These are phyloP conservation scores for Bubo blakistoni DNA, from an alignment of 2,113 vertebrate species.

Conservation along the genomic window DNA sequence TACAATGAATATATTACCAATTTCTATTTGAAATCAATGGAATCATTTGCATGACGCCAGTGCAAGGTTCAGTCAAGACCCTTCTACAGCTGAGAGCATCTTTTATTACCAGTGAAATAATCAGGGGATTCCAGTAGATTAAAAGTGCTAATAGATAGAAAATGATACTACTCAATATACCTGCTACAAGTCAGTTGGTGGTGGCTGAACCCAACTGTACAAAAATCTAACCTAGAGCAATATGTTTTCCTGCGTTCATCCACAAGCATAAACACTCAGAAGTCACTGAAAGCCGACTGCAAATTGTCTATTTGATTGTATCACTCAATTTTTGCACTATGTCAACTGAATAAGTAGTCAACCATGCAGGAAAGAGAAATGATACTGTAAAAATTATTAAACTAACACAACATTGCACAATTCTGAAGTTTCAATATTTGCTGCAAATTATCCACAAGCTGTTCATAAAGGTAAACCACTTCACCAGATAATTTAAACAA, in stretches of 20 bases:
- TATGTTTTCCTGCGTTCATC: neutral
- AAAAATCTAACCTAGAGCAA: neutral
- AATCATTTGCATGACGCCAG: constrained; percentile 21
- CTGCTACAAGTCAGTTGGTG: neutral
- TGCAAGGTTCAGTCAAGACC: constrained; percentile 11
- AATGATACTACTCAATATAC: neutral
- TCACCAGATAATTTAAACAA: neutral
- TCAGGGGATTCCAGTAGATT: neutral
- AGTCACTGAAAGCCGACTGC: neutral
- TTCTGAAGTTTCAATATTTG: neutral
- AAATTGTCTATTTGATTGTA: neutral
- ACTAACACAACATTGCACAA: neutral
- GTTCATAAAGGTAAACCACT: neutral
- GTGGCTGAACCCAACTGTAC: neutral
- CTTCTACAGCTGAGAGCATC: neutral
- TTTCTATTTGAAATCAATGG: constrained; percentile 41
- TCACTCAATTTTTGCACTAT: neutral
- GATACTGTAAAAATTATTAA: neutral
- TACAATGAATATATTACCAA: constrained; percentile 16
- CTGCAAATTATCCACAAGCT: neutral
- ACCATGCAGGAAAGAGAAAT: neutral
- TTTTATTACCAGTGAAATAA: constrained; percentile 14
- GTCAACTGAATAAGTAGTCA: neutral
- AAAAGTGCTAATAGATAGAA: neutral
- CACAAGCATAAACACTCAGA: neutral